These are phyloP conservation scores for Nomada fucata DNA, from an alignment of 2,888 invertebrate genomes.

Conservation along the genomic window DNA sequence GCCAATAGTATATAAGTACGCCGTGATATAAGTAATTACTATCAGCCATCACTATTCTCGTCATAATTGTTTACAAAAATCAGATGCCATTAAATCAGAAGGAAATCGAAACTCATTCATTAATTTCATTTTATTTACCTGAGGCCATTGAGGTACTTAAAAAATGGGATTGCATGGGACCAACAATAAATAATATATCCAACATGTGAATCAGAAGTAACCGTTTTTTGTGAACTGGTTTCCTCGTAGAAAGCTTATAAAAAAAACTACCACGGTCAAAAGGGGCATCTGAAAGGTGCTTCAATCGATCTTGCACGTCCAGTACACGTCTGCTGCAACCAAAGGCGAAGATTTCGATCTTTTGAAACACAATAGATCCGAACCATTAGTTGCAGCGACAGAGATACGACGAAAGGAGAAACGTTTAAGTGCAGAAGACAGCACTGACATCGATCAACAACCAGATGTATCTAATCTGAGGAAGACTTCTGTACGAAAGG, in stretches of 20 bases:
- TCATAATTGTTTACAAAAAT: too few relatives aligned
- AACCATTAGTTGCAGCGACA: constrained; percentile 57
- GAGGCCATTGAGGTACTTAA: neutral
- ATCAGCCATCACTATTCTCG: too few relatives aligned
- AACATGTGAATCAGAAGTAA: constrained; percentile 11
- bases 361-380: constrained; percentile 51
- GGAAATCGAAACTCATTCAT: too few relatives aligned
- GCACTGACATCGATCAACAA: constrained; percentile 54
- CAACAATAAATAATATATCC: neutral
- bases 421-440: constrained; percentile 52
- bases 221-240: neutral
- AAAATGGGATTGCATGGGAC: neutral
- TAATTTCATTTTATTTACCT: too few relatives aligned
- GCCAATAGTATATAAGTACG: too few relatives aligned
- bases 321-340: constrained; percentile 24
- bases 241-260: too few relatives aligned
- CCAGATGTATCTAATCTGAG: constrained; percentile 44
- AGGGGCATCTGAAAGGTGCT: constrained; percentile 5
- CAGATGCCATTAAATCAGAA: too few relatives aligned
- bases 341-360: constrained; percentile 40
- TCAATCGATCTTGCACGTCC: constrained; percentile 31
- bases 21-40: too few relatives aligned
- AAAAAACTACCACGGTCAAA: neutral
- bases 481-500: constrained; percentile 2
- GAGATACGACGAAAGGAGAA: constrained; percentile 41